Evolutionary conservation across 1,140 invertebrate species (phyloP).

Genomic region (Portunus trituberculatus): DNA sequence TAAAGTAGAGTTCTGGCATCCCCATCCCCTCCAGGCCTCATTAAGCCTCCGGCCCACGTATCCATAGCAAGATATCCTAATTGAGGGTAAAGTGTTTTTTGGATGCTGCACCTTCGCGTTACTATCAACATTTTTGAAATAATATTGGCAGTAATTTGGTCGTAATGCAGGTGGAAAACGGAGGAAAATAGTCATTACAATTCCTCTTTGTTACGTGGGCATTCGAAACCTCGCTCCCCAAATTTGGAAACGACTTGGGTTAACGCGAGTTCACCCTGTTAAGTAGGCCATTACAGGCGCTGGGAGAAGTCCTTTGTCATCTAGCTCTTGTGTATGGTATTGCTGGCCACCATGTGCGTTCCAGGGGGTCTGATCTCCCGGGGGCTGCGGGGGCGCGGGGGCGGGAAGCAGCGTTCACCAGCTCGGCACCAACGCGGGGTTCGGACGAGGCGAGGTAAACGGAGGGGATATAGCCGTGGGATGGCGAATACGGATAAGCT

Average conservation of each 20-base stretch:
- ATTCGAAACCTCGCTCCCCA: slow-evolving; percentile 63
- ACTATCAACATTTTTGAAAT: slow-evolving; percentile 74
- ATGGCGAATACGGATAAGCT: slow-evolving; percentile 49
- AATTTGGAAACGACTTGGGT: slow-evolving; percentile 68
- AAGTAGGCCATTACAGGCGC: slow-evolving; percentile 12
- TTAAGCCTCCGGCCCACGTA: slow-evolving; percentile 53
- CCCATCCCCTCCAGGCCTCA: slow-evolving; percentile 11
- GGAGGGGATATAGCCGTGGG: slow-evolving; percentile 35
- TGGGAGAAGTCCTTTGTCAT: slow-evolving; percentile 37
- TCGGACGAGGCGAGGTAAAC: slow-evolving; percentile 46
- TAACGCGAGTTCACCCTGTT: slow-evolving; percentile 34
- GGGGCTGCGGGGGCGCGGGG: not conserved
- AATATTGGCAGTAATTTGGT: slow-evolving; percentile 73
- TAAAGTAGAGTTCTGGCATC: slow-evolving; percentile 54
- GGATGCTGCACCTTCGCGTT: slow-evolving; percentile 58
- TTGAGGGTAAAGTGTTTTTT: slow-evolving; percentile 67
- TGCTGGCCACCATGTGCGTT: not conserved
- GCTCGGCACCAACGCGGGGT: not conserved
- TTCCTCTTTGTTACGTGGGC: slow-evolving; percentile 72
- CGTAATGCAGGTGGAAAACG: slow-evolving; percentile 75
- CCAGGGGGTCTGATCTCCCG: not conserved
- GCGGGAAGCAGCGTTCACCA: not conserved
- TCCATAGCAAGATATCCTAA: slow-evolving; percentile 72
- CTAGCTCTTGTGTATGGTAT: slow-evolving; percentile 20
- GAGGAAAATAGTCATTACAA: slow-evolving; percentile 69